Evolutionary conservation across 35 echinoderm and acorn worm genomes (phyloP), one percentile per base, ranked within the genome.

Genomic region (Nesometra sesokonis): DNA sequence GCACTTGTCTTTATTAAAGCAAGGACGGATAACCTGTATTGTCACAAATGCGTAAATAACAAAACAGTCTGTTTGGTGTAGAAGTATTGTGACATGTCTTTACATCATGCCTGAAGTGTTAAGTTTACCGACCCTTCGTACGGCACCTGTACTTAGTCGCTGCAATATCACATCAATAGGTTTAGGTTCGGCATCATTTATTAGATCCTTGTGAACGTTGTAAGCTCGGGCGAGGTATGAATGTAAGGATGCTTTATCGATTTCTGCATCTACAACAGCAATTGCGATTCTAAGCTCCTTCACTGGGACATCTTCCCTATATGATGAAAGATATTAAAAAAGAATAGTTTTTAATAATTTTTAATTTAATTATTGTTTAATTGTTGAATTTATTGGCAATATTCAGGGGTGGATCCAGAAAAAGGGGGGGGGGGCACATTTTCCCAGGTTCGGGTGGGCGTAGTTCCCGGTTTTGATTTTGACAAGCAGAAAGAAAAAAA

Each of bases 31-130:
- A 31, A n/a, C 34, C 57, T 32, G 17, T 47, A 30, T 82, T 82
- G 8, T 47, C 38, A 4, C 23, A 67, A 67, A 32, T 29, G 36
- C 17, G 11, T 82, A 30, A 32, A 84, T 21, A 77, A 77, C 0
- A 38, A 46, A 82, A 46, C 33, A 76, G n/a, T n/a, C n/a, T n/a
- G n/a, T n/a, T n/a, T n/a, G n/a, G n/a, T n/a, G n/a, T n/a, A n/a
- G n/a, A n/a, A n/a, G n/a, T n/a, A n/a, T n/a, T n/a, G n/a, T n/a
- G n/a, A n/a, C 17, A 29, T 77, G 34, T n/a, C 17, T 8, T 77
- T 86, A 88, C 83, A 89, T 84, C 36, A 97, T 84, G 80, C 92
- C 94, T 21, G 94, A 97, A 79, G 89, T 97, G 89, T 97, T 97
- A 19, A 97, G 91, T 81, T 90, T 88, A 0, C 96, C 96, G 40